phyloP scores from a whole-genome alignment of 1,140 invertebrate genomes.

The Panagrolaimus sp. region DNA sequence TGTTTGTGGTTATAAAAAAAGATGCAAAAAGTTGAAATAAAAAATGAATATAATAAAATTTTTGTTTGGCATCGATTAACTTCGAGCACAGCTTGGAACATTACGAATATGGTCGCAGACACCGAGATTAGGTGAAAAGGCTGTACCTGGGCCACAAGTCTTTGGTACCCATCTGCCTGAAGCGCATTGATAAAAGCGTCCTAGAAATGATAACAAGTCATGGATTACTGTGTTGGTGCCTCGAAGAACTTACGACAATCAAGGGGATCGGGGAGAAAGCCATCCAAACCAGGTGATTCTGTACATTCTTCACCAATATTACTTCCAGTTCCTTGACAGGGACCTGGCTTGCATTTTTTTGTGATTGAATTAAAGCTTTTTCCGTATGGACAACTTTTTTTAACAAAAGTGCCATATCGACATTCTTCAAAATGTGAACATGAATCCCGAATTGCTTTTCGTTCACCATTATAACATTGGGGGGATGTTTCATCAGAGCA shows the following conservation, averaged over 20 bases:
- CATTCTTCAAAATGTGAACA: background rate
- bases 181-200: slow-evolving; percentile 9
- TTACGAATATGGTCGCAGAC: slow-evolving; percentile 1
- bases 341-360: background rate
- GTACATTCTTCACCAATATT: background rate
- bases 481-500: background rate
- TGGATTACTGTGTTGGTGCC: no score
- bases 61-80: background rate
- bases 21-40: background rate
- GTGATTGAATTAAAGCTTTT: background rate
- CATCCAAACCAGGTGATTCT: background rate
- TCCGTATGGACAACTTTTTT: background rate
- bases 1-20: background rate
- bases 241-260: background rate
- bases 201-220: no score
- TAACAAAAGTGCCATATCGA: background rate
- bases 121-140: background rate
- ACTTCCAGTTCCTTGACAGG: background rate
- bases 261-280: background rate
- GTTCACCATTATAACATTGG: background rate
- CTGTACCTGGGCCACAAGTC: background rate
- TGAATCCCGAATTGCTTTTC: background rate
- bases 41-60: background rate
- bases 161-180: background rate
- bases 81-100: background rate